A percentile compares a stretch with the other conserved stretches of the same genome.
Conservation (phyloP, 2,797 vertebrate genomes). For the Myioborus melanocephalus region DNA sequence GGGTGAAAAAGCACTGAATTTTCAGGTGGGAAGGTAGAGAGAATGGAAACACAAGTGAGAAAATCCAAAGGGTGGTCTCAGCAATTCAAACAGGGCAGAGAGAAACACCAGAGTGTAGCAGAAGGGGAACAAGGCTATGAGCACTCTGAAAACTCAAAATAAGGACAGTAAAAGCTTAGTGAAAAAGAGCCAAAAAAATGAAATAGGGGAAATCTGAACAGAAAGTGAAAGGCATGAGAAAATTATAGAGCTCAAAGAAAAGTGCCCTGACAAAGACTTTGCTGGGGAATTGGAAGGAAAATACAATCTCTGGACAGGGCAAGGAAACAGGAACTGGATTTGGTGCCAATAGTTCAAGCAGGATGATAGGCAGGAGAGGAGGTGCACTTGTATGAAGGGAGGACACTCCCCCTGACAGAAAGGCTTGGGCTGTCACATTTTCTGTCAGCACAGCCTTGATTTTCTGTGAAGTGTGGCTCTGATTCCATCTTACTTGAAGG, state of each 20-base stretch:
- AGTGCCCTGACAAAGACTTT: neutral
- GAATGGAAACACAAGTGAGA: neutral
- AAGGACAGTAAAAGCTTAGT: neutral
- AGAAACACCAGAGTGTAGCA: neutral
- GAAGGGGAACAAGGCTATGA: neutral
- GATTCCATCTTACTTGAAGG: neutral
- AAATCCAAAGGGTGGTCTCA: neutral
- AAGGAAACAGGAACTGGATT: neutral
- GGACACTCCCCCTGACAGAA: neutral
- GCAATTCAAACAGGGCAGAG: neutral
- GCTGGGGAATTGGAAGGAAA: neutral
- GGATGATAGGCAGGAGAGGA: neutral
- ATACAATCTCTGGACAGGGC: neutral
- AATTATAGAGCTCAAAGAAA: neutral
- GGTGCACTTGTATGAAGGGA: neutral
- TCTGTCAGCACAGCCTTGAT: neutral
- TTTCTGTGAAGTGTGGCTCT: neutral
- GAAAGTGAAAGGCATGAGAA: neutral
- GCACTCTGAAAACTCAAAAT: neutral
- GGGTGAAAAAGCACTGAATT: neutral
- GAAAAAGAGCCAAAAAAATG: neutral
- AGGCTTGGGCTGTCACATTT: neutral
- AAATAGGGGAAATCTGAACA: neutral
- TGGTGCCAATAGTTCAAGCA: neutral
- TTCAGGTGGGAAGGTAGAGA: neutral